phyloP scores from a whole-genome alignment of 2,797 vertebrate species.

The Sandelia bainsii region DNA sequence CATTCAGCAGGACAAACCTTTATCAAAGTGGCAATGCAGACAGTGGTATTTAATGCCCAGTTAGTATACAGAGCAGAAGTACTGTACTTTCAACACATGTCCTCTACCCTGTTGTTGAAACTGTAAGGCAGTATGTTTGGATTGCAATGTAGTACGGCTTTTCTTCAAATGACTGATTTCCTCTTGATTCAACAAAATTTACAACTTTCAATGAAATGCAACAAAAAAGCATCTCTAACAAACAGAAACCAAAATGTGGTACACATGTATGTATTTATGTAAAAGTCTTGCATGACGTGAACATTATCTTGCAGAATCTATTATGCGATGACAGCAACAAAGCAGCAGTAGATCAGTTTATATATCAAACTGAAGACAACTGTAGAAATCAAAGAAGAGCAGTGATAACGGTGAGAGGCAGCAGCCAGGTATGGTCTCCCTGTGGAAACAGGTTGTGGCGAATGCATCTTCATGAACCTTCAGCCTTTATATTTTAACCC shows the following conservation, averaged over 20 bases:
- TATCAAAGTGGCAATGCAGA: slow-evolving; percentile 92
- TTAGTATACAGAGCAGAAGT: slow-evolving; percentile 84
- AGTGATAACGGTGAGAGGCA: slow-evolving; percentile 43
- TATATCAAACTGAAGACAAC: slow-evolving; percentile 69
- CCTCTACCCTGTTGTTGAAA: slow-evolving; percentile 83
- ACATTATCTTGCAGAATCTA: slow-evolving; percentile 62
- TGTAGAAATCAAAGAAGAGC: slow-evolving; percentile 57
- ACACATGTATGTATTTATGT: slow-evolving; percentile 56
- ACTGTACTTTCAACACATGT: slow-evolving; percentile 75
- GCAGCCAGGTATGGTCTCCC: slow-evolving; percentile 61
- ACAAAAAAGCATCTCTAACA: slow-evolving; percentile 58
- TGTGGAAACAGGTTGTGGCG: slow-evolving; percentile 52
- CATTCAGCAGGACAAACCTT: slow-evolving; percentile 89
- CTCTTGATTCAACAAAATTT: slow-evolving; percentile 83
- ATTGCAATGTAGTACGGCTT: slow-evolving; percentile 74
- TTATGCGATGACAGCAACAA: slow-evolving; percentile 71
- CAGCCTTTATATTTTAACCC: slow-evolving; percentile 13
- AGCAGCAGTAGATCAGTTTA: slow-evolving; percentile 75
- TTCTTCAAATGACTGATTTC: slow-evolving; percentile 59
- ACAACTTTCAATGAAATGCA: slow-evolving; percentile 82
- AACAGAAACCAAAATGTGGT: slow-evolving; percentile 52
- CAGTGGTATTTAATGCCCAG: slow-evolving; percentile 92
- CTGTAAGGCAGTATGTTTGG: slow-evolving; percentile 89
- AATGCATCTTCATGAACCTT: slow-evolving; percentile 49
- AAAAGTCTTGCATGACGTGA: slow-evolving; percentile 49